Evolutionary conservation across 2,113 vertebrate genomes (phyloP), one percentile per base, ranked within the genome.

Genomic region (Solea solea): DNA sequence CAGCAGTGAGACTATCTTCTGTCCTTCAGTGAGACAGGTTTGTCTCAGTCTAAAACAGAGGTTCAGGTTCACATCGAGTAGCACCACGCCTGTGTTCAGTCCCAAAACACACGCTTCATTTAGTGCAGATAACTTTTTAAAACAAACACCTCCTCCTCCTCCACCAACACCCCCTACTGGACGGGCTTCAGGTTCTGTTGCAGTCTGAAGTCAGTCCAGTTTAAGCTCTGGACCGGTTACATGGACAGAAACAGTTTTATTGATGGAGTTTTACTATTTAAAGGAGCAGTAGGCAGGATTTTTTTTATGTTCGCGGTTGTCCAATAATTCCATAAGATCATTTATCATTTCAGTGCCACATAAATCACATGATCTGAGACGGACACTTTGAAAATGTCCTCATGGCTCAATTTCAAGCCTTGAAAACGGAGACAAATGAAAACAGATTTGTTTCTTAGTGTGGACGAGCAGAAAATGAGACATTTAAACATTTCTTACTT

Each of bases 51-150:
- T 78, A 56, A 15, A 1, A 48, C 0, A 79, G 72, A 80, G 64
- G 62, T 86, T 85, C 74, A 84, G 66, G 52, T 81, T 81, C 86
- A 75, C 65, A 79, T 74, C 66, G 65, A 90, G 79, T 94, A 94
- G 94, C 94, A 94, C 94, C 94, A 86, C 69, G 80, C 91, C 81
- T 89, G 91, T 83, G 88, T 90, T 92, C 82, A 76, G 65, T 74
- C 86, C 42, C 25, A 9, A 85, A 87, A 91, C 90, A 90, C 88
- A 88, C 16, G 84, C 90, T 86, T 91, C 82, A 83, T 84, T 91
- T 93, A 94, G 94, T 93, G 93, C 93, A 94, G 88, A 86, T 90
- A 65, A 90, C 86, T 79, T 85, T 69, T 69, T 75, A 85, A 76
- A 64, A 78, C 61, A 74, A 10, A 9, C 15, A 8, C 49, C 14